These are phyloP conservation scores for Halictus ligatus DNA, from an alignment of 2,888 invertebrate species.

Conservation along the genomic window DNA sequence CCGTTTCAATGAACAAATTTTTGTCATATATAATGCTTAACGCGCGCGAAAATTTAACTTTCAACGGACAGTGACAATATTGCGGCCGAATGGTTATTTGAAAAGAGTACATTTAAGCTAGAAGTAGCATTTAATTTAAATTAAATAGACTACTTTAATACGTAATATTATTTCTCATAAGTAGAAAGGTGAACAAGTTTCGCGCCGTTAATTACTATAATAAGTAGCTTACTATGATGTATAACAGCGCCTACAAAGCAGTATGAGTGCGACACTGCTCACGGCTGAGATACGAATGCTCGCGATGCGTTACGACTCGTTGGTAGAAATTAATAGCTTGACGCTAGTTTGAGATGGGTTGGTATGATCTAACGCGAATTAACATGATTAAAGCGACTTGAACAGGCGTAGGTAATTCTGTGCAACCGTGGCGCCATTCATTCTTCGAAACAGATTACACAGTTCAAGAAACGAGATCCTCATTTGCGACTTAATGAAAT, in stretches of 20 bases:
- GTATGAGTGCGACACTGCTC: background rate
- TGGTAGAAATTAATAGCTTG: slow-evolving; percentile 9
- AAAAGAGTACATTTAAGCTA: background rate
- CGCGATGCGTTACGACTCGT: background rate
- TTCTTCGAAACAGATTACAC: background rate
- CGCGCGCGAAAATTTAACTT: background rate
- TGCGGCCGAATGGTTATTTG: background rate
- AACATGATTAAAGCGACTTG: background rate
- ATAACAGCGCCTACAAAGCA: background rate
- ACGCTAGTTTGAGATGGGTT: background rate
- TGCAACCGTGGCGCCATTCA: background rate
- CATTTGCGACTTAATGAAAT: too few species aligned
- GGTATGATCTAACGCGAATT: background rate
- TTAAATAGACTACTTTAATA: background rate
- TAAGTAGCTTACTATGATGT: background rate
- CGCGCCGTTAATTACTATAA: background rate
- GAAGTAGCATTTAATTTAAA: background rate
- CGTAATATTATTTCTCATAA: background rate
- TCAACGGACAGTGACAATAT: background rate
- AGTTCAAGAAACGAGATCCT: background rate
- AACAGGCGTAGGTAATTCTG: background rate
- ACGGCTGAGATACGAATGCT: background rate
- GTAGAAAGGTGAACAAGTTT: background rate
- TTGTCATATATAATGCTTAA: background rate
- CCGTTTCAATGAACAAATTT: background rate